phyloP scores from a whole-genome alignment of 1,140 invertebrate genomes.

The Meloidogyne chitwoodi region DNA sequence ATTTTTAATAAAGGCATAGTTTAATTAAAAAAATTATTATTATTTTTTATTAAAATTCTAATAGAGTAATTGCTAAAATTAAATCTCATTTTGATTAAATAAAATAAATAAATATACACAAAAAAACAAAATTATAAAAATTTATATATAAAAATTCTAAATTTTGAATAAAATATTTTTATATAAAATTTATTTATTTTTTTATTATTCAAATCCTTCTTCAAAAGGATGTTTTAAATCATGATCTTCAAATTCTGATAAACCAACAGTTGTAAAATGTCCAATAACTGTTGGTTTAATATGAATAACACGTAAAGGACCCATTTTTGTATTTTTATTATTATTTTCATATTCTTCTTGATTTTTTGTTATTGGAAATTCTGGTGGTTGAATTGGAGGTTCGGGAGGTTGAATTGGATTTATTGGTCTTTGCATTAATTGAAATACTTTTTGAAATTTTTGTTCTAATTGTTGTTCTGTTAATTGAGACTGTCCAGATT shows the following conservation, averaged over 20 bases:
- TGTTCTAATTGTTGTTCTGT: conserved; percentile 13
- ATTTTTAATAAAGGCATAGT: too few species aligned
- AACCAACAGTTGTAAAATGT: not conserved
- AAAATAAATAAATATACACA: too few species aligned
- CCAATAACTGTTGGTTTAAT: conserved; percentile 7
- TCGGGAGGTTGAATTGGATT: conserved; percentile 3
- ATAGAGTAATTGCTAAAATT: too few species aligned
- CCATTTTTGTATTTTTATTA: not conserved
- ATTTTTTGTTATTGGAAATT: conserved; percentile 6
- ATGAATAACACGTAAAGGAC: conserved; percentile 3
- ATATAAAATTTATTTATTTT: not conserved
- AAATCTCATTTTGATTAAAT: too few species aligned
- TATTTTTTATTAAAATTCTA: too few species aligned
- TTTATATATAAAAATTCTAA: too few species aligned
- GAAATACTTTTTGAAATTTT: conserved; percentile 14
- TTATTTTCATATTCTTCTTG: not conserved
- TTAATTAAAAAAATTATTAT: too few species aligned
- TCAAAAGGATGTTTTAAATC: conserved; percentile 13
- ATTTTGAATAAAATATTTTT: too few species aligned
- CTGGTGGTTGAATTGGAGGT: conserved; percentile 13
- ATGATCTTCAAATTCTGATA: not conserved
- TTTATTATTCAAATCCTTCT: not conserved
- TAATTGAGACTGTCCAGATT: not conserved
- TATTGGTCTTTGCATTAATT: conserved; percentile 3
- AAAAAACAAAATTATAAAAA: too few species aligned